These are phyloP conservation scores for Phycodurus eques DNA, from an alignment of 2,113 vertebrate species.

Conservation along the genomic window DNA sequence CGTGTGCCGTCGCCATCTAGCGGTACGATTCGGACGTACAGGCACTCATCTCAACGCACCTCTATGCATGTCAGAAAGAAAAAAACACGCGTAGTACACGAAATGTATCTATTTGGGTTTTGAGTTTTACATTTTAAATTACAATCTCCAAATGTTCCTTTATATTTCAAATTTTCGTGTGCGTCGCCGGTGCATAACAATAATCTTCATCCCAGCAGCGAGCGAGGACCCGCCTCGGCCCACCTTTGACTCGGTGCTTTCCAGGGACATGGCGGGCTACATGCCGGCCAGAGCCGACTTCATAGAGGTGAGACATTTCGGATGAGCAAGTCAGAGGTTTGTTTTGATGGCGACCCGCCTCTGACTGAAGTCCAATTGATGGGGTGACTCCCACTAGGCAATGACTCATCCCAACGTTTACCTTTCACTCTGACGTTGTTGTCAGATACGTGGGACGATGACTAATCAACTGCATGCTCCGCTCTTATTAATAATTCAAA, in stretches of 20 bases:
- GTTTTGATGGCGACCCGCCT: background rate
- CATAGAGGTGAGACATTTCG: constrained; percentile 82
- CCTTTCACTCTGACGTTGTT: constrained; percentile 10
- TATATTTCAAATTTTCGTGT: no score
- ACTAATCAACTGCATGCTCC: background rate
- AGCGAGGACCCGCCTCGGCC: constrained; percentile 93
- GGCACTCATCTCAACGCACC: no score
- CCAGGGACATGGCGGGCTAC: constrained; percentile 97
- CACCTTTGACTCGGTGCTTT: constrained; percentile 91
- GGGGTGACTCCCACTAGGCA: background rate
- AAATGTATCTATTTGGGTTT: no score
- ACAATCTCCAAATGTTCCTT: no score
- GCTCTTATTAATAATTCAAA: no score
- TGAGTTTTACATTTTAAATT: no score
- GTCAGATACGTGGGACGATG: background rate
- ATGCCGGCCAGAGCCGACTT: constrained; percentile 99
- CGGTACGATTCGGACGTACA: no score
- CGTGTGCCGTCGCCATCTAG: no score
- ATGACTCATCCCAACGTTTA: constrained; percentile 1
- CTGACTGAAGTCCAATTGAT: constrained; percentile 1
- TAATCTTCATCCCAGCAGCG: constrained; percentile 67
- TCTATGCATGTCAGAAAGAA: no score
- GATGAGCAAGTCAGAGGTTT: background rate
- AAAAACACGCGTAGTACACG: no score
- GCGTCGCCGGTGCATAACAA: background rate